Percentiles rank a stretch among this genome's conserved stretches.
Evolutionary conservation across 2,888 invertebrate species (phyloP).

Genomic region (Drosophila recens): DNA sequence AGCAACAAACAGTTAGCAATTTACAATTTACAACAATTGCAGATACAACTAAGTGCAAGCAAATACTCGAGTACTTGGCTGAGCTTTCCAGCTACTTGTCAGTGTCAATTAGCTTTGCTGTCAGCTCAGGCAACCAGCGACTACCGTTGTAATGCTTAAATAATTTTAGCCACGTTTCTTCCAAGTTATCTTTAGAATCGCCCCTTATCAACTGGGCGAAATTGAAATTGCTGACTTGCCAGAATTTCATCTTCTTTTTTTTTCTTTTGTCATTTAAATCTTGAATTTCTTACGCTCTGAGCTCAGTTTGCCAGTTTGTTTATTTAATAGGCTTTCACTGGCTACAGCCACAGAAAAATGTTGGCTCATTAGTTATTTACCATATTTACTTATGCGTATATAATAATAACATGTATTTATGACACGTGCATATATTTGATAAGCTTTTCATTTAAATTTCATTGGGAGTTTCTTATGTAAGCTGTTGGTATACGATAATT

Average conservation of each 20-base stretch:
- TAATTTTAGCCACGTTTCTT: conserved; percentile 9
- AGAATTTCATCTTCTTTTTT: conserved; percentile 1
- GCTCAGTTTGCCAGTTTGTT: conserved; percentile 3
- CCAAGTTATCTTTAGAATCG: not conserved
- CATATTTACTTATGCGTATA: conserved; percentile 46
- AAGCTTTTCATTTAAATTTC: not conserved
- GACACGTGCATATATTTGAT: conserved; percentile 4
- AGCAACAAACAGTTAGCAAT: conserved; percentile 36
- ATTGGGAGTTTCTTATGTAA: conserved; percentile 27
- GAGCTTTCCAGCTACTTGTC: conserved; percentile 16
- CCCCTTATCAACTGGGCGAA: conserved; percentile 4
- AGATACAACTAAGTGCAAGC: conserved; percentile 51
- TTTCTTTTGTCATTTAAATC: conserved; percentile 3
- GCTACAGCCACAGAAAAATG: conserved; percentile 32
- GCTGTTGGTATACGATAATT: not conserved
- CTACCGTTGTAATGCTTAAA: conserved; percentile 31
- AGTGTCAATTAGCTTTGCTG: conserved; percentile 36
- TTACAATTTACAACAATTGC: conserved; percentile 44
- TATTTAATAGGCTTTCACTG: conserved; percentile 57
- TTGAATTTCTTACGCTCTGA: conserved; percentile 1
- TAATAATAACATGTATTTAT: conserved; percentile 4
- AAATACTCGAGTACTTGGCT: conserved; percentile 43
- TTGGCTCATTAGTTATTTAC: conserved; percentile 29
- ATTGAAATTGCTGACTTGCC: not conserved
- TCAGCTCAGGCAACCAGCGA: conserved; percentile 12